These are phyloP conservation scores for Scomber japonicus DNA, from an alignment of 2,113 vertebrate genomes.

Conservation along the genomic window DNA sequence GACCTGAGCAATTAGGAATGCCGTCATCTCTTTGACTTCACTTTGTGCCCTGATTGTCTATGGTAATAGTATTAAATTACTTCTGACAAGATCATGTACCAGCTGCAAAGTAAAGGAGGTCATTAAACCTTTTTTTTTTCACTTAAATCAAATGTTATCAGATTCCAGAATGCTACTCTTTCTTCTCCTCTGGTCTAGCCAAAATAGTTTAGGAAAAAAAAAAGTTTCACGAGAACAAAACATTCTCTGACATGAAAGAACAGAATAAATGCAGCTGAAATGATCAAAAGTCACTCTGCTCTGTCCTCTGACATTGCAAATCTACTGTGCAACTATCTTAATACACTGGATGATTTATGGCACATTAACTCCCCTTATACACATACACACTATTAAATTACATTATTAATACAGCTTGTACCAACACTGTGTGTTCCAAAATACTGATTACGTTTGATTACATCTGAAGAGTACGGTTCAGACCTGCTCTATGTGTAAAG, in stretches of 20 bases:
- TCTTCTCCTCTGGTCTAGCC: constrained; percentile 26
- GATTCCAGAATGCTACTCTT: constrained; percentile 7
- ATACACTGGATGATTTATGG: constrained; percentile 37
- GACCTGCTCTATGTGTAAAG: too few relatives aligned
- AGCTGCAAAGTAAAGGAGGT: constrained; percentile 6
- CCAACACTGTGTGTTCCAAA: constrained; percentile 66
- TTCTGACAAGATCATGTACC: constrained; percentile 12
- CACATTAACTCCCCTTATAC: constrained; percentile 25
- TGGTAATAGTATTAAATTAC: constrained; percentile 12
- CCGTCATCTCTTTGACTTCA: constrained; percentile 26
- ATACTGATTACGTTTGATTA: constrained; percentile 59
- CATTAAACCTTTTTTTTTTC: not conserved
- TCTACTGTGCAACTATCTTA: constrained; percentile 36
- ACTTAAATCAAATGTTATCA: constrained; percentile 2
- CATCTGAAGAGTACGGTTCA: too few relatives aligned
- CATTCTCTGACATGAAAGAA: constrained; percentile 46
- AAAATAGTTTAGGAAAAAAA: constrained; percentile 49
- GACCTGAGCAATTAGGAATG: constrained; percentile 18
- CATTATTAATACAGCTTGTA: constrained; percentile 64
- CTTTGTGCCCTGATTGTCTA: constrained; percentile 31
- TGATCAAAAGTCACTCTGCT: constrained; percentile 36
- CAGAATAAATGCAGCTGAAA: constrained; percentile 35
- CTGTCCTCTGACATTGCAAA: constrained; percentile 27
- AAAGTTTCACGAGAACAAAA: constrained; percentile 45
- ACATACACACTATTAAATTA: constrained; percentile 42